A percentile compares a stretch with the other conserved stretches of the same genome.
phyloP scores from a whole-genome alignment of 2,113 vertebrate species.

The Tachycineta bicolor region DNA sequence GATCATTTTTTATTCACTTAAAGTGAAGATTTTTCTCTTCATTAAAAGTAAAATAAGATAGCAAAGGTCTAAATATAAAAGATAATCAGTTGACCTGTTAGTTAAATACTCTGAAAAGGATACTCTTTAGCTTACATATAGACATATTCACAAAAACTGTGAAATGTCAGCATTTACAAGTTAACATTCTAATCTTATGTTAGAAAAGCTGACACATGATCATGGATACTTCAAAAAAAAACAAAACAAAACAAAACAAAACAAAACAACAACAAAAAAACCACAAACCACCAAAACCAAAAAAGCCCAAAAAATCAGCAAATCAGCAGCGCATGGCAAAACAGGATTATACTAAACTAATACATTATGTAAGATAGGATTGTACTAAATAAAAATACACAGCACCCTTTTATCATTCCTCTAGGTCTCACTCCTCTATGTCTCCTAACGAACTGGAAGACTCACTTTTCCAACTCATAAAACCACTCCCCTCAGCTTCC shows the following conservation, averaged over 20 bases:
- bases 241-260: too few relatives aligned
- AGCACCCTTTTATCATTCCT: not conserved
- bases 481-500: not conserved
- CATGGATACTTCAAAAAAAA: not conserved
- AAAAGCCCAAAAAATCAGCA: not conserved
- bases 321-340: not conserved
- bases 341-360: not conserved
- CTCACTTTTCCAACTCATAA: not conserved
- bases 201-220: not conserved
- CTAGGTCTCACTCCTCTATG: not conserved
- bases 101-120: not conserved
- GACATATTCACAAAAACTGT: not conserved
- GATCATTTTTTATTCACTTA: not conserved
- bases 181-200: not conserved
- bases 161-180: not conserved
- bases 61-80: not conserved
- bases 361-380: not conserved
- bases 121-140: not conserved
- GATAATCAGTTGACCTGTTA: not conserved
- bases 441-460: not conserved
- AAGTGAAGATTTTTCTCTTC: not conserved
- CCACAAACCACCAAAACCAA: accelerated
- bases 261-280: not conserved
- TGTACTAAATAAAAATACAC: not conserved
- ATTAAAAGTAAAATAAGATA: not conserved